Evolutionary conservation across 2,113 vertebrate genomes (phyloP).

Genomic region (Onychostruthus taczanowskii): DNA sequence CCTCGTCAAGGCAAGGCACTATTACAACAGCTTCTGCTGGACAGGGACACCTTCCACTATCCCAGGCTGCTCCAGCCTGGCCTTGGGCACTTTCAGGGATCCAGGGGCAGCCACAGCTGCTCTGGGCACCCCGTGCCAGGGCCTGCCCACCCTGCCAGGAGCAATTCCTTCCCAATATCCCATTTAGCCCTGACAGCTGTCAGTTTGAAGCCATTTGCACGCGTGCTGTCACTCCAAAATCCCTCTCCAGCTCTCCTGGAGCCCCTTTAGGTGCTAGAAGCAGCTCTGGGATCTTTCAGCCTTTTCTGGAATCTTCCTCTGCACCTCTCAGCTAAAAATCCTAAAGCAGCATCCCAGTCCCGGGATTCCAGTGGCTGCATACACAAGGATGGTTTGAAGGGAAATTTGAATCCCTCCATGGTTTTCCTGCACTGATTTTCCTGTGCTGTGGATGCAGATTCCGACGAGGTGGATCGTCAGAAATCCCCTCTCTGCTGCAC

Average conservation of each 20-base stretch:
- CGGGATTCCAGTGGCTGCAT: fast-evolving
- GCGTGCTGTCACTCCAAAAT: neutral
- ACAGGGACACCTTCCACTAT: fast-evolving
- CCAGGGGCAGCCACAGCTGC: neutral
- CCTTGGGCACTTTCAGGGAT: neutral
- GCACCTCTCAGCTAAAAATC: neutral
- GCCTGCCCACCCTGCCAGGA: neutral
- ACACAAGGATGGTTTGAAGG: fast-evolving
- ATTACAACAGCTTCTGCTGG: neutral
- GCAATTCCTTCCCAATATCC: neutral
- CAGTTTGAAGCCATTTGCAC: neutral
- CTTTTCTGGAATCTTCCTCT: neutral
- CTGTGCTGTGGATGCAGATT: fast-evolving
- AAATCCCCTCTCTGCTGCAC: neutral
- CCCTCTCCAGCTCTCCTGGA: neutral
- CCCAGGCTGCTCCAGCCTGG: neutral
- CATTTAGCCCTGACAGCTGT: fast-evolving
- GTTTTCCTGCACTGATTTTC: neutral
- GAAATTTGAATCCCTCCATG: fast-evolving
- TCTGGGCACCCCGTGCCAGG: neutral
- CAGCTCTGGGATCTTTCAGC: neutral
- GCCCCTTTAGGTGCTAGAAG: neutral
- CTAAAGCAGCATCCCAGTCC: too few relatives aligned
- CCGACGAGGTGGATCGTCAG: neutral
- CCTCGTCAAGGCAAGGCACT: neutral